These are phyloP conservation scores for Lycodopsis pacificus DNA, from an alignment of 2,797 vertebrate genomes.

Conservation along the genomic window DNA sequence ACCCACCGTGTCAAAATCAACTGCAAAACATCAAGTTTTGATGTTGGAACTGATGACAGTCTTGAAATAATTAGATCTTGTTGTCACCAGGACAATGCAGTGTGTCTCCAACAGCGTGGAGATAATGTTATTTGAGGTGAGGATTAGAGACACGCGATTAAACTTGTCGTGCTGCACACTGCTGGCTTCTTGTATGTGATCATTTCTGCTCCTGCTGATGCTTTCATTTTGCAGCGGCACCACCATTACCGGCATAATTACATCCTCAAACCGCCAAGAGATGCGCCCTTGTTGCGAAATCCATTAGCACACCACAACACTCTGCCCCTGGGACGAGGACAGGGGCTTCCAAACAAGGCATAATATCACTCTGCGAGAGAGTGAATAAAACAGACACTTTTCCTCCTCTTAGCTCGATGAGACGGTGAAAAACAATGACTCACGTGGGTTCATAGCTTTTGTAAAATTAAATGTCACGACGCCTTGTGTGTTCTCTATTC, in stretches of 20 bases:
- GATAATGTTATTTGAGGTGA: constrained; percentile 50
- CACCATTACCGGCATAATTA: constrained; percentile 76
- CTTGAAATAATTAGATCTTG: constrained; percentile 40
- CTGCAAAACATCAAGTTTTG: constrained; percentile 27
- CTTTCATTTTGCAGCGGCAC: constrained; percentile 70
- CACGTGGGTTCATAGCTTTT: constrained; percentile 23
- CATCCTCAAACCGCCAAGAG: constrained; percentile 74
- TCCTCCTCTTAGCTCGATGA: constrained; percentile 43
- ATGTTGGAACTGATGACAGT: constrained; percentile 40
- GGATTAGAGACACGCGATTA: constrained; percentile 65
- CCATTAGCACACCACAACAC: constrained; percentile 75
- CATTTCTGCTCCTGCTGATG: constrained; percentile 72
- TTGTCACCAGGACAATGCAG: constrained; percentile 44
- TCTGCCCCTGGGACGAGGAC: constrained; percentile 54
- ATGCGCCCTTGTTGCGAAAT: constrained; percentile 73
- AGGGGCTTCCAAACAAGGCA: constrained; percentile 61
- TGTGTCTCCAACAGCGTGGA: constrained; percentile 30
- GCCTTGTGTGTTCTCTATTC: constrained; percentile 11
- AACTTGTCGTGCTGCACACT: constrained; percentile 58
- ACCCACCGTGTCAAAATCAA: constrained; percentile 48
- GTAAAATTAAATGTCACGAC: constrained; percentile 20
- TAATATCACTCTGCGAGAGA: constrained; percentile 63
- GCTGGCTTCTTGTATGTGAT: constrained; percentile 59
- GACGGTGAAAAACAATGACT: constrained; percentile 19
- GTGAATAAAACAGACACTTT: constrained; percentile 70